Base-by-base conservation (phyloP, 1,140 invertebrate species). In the Agrilus planipennis region DNA sequence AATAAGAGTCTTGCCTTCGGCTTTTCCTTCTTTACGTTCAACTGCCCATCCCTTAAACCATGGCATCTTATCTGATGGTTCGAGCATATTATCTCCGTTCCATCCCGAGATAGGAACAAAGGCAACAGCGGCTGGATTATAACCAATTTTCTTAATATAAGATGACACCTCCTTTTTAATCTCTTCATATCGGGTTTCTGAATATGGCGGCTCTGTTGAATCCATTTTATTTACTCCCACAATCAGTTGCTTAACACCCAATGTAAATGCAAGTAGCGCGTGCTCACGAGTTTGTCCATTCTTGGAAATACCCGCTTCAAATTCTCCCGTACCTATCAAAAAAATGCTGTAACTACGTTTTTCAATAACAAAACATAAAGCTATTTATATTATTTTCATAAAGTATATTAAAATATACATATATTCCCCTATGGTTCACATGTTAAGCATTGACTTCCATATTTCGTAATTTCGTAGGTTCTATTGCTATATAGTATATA, bases 221-320 rank as follows among this genome's bases (percentile, higher is more conserved):
- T 99, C 95, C 92, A 99, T 98, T 72, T 98, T 99, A 77, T 99
- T 99, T 39, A 98, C 91, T 42, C 90, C 94, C 42, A 99, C 89
- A 62, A 99, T 93, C 45, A 99, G 72, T 65, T 99, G 94, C 62
- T 97, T 98, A 1, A 99, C 94, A 56, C 94, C 94, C 44, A 98
- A 71, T 30, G 95, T 99, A 72, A 93, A 98, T 36, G 94, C 94
- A 17, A 99, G 73, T 9, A 99, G 71, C 28, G 93, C 95, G 65
- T 99, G 94, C 62, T 98, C 94, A 50, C 94, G 85, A n/a, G 94
- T 99, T 64, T 99, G 94, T 0, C 94, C 94, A 60, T 98, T 96
- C 74, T 97, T 96, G 23, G 91, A 96, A 62, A 98, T 98, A 58
- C 94, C 94, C 45, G 93, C 92, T 71, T 98, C 94, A 63, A 98